Conservation (phyloP, 2,113 vertebrate species). For the Cynocephalus volans region DNA sequence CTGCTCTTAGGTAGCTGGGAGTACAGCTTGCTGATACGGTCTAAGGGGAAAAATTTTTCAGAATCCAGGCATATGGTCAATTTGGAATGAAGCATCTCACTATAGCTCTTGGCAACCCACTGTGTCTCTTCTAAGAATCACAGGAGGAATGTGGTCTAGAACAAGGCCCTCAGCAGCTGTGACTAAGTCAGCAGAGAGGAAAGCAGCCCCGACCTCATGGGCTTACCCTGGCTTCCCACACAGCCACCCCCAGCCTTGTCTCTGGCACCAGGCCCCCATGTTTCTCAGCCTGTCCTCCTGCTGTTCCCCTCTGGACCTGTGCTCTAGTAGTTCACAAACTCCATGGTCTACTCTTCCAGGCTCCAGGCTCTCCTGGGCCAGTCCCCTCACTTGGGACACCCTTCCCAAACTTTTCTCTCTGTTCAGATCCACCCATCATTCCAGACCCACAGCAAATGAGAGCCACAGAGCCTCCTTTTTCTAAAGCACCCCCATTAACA, state of each 20-base stretch:
- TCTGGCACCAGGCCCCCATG: fast-evolving
- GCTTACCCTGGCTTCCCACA: fast-evolving
- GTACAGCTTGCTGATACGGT: not conserved
- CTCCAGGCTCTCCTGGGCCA: not conserved
- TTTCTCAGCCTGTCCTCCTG: not conserved
- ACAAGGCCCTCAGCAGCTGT: not conserved
- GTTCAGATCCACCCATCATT: not conserved
- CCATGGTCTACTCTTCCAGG: not conserved
- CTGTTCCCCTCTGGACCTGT: not conserved
- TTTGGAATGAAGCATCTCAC: not conserved
- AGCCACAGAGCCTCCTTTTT: fast-evolving
- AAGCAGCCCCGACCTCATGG: fast-evolving
- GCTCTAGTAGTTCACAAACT: no score
- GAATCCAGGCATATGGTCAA: not conserved
- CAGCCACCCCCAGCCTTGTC: not conserved
- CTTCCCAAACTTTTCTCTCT: not conserved
- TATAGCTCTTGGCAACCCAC: not conserved
- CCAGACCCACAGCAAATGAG: not conserved
- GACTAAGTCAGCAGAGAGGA: not conserved
- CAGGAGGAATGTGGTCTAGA: not conserved
- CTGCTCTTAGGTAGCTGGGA: not conserved
- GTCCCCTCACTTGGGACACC: not conserved
- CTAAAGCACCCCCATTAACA: not conserved
- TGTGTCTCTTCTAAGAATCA: not conserved
- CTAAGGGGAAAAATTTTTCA: not conserved